A percentile compares a stretch with the other conserved stretches of the same genome.
These are phyloP conservation scores for Epinotia brunnichana DNA, from an alignment of 2,888 invertebrate genomes.

Conservation along the genomic window DNA sequence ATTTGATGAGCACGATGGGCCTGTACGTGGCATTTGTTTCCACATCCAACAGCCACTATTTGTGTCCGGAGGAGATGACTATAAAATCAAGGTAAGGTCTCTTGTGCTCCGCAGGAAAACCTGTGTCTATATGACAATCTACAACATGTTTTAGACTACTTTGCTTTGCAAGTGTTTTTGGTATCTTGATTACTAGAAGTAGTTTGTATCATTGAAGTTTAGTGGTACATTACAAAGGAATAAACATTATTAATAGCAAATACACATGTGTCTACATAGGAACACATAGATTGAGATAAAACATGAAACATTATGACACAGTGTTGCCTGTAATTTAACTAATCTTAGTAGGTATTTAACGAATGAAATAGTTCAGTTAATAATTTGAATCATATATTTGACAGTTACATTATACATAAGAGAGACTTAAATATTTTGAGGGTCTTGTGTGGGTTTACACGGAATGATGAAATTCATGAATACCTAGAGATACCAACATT, in stretches of 20 bases:
- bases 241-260: background rate
- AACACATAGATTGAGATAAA: background rate
- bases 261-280: background rate
- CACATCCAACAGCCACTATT: constrained; percentile 99
- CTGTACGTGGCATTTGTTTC: constrained; percentile 98
- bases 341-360: background rate
- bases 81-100: constrained; percentile 94
- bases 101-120: background rate
- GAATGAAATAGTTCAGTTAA: background rate
- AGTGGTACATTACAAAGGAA: background rate
- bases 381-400: no score
- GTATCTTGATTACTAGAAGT: background rate
- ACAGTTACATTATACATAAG: no score
- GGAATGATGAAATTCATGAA: no score
- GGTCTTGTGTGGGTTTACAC: no score
- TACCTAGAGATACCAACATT: no score
- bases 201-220: background rate
- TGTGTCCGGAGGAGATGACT: constrained; percentile 99
- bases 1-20: constrained; percentile 99
- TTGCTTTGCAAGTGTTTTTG: constrained; percentile 5
- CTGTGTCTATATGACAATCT: background rate
- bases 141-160: constrained; percentile 30
- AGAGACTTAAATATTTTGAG: no score
- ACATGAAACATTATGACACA: constrained; percentile 18
- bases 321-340: constrained; percentile 27